Evolutionary conservation across 1,140 invertebrate genomes (phyloP), one percentile per base, ranked within the genome.

Genomic region (Galendromus occidentalis): DNA sequence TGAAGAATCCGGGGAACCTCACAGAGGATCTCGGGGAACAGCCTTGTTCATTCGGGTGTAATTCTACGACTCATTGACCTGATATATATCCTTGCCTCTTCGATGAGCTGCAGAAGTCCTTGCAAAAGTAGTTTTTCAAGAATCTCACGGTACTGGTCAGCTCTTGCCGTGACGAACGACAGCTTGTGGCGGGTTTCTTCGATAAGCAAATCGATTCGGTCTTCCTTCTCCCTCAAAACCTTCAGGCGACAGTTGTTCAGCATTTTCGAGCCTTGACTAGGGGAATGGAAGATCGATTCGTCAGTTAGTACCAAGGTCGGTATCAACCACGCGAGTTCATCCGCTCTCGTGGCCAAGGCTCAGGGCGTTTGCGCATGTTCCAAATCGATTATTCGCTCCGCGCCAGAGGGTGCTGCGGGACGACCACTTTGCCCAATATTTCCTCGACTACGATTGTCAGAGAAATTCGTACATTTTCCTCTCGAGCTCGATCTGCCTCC

Each of bases 391-490:
- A n/a, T n/a, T n/a, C n/a, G n/a, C n/a, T n/a, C n/a, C n/a, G n/a
- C n/a, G n/a, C n/a, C n/a, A n/a, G n/a, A n/a, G n/a, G n/a, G n/a
- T n/a, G n/a, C n/a, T n/a, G n/a, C n/a, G n/a, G n/a, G n/a, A n/a
- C n/a, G n/a, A n/a, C n/a, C n/a, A n/a, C n/a, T n/a, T n/a, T n/a
- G n/a, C n/a, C n/a, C n/a, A n/a, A n/a, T n/a, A n/a, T n/a, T n/a
- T n/a, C n/a, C n/a, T n/a, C n/a, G n/a, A n/a, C n/a, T n/a, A n/a
- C n/a, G n/a, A n/a, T n/a, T n/a, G n/a, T n/a, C n/a, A n/a, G n/a
- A n/a, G n/a, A n/a, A n/a, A n/a, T n/a, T n/a, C n/a, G 78, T 83
- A 93, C 89, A 98, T 99, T 82, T 98, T 98, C 79, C 96, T 95
- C 74, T 97, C 92, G 42, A 98, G 82, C 79, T 98, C 94, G 68